Base-by-base conservation (phyloP, 1,140 invertebrate genomes). In the Drosophila nannoptera region DNA sequence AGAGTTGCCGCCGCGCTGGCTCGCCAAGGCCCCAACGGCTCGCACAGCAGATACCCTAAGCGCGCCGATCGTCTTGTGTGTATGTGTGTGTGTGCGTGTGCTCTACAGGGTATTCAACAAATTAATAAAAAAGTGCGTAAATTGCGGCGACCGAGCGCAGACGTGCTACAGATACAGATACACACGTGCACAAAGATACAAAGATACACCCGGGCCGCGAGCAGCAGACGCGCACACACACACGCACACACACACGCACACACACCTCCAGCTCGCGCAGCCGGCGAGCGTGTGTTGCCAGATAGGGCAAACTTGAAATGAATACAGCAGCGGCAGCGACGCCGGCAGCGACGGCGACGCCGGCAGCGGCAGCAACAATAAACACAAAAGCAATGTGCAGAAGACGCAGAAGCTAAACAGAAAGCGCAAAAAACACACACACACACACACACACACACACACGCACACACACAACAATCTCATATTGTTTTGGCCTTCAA, bases 401-500 rank as follows among this genome's bases (percentile, higher is more conserved):
- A 74, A 63, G 58, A 61, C 72, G 65, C 73, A 80, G 67, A 76
- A 81, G 68, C 61, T 66, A 73, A 80, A 55, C 69, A 80, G 73
- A 77, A 70, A 69, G 53, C 58, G 59, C 72, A 74, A 72, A 75
- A 77, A 55, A 82, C 40, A 64, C 67, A 69, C 56, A 32, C n/a
- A n/a, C n/a, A n/a, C n/a, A n/a, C n/a, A n/a, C n/a, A n/a, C n/a
- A n/a, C n/a, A n/a, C n/a, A n/a, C n/a, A n/a, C n/a, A n/a, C n/a
- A n/a, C n/a, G n/a, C n/a, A n/a, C n/a, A n/a, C n/a, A n/a, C n/a
- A 62, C 67, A 72, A 82, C 88, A 86, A 86, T 78, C 77, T 76
- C 81, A 87, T 87, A 82, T 88, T 82, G 75, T 86, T 88, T 88
- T 88, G 86, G 86, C 86, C 86, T 88, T 88, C 86, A 88, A 88